A percentile compares a stretch with the other conserved stretches of the same genome.
These are phyloP conservation scores for Tipula vernalis DNA, from an alignment of 2,888 invertebrate species.

Conservation along the genomic window DNA sequence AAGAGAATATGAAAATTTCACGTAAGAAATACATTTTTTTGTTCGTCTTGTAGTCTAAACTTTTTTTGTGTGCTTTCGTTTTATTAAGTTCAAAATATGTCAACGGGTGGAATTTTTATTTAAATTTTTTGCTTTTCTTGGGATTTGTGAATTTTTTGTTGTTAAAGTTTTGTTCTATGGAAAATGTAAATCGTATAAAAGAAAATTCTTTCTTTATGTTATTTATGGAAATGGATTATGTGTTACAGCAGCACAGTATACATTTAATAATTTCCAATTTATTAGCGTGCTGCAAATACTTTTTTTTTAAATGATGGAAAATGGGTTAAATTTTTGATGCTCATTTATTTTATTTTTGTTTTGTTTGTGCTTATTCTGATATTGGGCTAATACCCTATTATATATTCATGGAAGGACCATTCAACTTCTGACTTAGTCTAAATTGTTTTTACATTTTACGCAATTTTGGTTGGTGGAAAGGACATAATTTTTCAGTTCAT, in stretches of 20 bases:
- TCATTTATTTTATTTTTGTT: not conserved
- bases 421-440: too few relatives aligned
- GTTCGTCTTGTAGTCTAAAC: not conserved
- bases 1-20: not conserved
- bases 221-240: not conserved
- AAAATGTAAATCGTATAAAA: not conserved
- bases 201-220: not conserved
- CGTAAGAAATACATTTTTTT: not conserved
- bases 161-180: not conserved
- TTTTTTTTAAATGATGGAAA: not conserved
- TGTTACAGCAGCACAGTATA: not conserved
- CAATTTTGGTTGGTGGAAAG: too few relatives aligned
- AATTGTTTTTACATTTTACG: too few relatives aligned
- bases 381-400: too few relatives aligned
- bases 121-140: not conserved
- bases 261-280: not conserved
- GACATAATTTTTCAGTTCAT: too few relatives aligned
- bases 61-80: not conserved
- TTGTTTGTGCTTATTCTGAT: not conserved
- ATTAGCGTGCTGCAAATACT: not conserved
- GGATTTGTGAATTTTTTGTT: not conserved
- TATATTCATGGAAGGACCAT: too few relatives aligned
- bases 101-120: constrained; percentile 1
- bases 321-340: not conserved
- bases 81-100: not conserved